These are phyloP conservation scores for Ceratina japonica DNA, from an alignment of 1,140 invertebrate species.

Conservation along the genomic window DNA sequence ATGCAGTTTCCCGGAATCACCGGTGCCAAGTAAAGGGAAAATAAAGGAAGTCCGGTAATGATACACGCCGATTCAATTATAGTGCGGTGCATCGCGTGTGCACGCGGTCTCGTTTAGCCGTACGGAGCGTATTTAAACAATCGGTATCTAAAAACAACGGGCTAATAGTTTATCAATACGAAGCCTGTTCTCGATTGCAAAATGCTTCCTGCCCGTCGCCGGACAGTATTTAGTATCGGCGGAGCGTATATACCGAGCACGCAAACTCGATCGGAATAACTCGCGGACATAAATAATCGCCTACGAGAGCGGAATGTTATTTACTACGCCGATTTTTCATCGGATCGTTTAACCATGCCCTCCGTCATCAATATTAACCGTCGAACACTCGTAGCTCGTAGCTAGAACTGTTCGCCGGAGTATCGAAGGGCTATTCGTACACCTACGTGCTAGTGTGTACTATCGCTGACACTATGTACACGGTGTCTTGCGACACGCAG, in stretches of 20 bases:
- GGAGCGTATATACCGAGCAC: constrained; percentile 8
- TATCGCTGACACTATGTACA: background rate
- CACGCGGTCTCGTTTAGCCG: background rate
- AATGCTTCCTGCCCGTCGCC: no score
- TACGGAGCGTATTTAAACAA: no score
- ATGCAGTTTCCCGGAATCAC: constrained; percentile 44
- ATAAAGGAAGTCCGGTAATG: constrained; percentile 49
- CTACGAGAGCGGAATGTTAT: constrained; percentile 52
- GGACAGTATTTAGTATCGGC: background rate
- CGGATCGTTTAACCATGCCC: constrained; percentile 57
- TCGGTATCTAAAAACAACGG: no score
- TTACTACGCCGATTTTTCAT: constrained; percentile 59
- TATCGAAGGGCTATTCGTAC: background rate
- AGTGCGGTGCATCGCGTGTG: constrained; percentile 67
- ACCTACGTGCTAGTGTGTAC: no score
- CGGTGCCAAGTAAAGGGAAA: constrained; percentile 4
- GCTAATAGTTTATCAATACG: no score
- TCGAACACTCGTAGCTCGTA: constrained; percentile 66
- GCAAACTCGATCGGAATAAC: constrained; percentile 49
- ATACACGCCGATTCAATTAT: constrained; percentile 63
- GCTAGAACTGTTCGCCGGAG: constrained; percentile 17
- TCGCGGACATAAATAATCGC: constrained; percentile 54
- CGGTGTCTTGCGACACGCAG: no score
- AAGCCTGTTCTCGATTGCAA: no score
- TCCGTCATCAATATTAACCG: constrained; percentile 77